Evolutionary conservation across 53 echinoderm and acorn worm genomes (phyloP), one percentile per base, ranked within the genome.

Genomic region (Apostichopus leukothele): DNA sequence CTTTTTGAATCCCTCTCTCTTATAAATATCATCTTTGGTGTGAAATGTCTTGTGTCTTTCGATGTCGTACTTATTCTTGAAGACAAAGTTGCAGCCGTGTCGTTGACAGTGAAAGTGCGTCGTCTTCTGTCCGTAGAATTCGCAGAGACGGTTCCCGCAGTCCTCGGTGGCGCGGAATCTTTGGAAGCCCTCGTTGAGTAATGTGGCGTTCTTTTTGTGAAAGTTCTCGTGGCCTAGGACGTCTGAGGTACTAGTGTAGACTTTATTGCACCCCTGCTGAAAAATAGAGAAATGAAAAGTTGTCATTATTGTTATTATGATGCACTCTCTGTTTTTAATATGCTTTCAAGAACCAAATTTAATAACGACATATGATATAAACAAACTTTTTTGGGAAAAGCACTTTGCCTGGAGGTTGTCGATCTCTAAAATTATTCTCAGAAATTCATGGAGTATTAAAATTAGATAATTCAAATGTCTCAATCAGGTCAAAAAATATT

Each of bases 51-150:
- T 99, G 85, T 99, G 99, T 75, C 96, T 94, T 91, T 99, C 99
- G 6, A 99, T 99, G 67, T 99, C 99, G 55, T 96, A 99, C 71
- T 99, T 99, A 76, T 99, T 99, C 92, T 99, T 99, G 96, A 99
- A 99, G 86, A 94, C 94, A 83, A 99, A 99, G 73, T 99, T 91
- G 67, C 99, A 99, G 83, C 92, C 94, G 1, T 89, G 91, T 54
- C 99, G 90, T 25, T 96, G 92, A 94, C 99, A 99, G 89, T 99
- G 99, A 86, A 99, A 99, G 90, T 99, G 99, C 3, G 99, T 99
- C 18, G 99, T 99, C 90, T 99, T 99, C 91, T 96, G 96, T 9
- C 99, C 99, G 89, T 95, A 96, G 89, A 99, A 99, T 86, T 88
- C 89, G 89, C 99, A 99, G 63, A 12, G 61, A 9, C 90, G 93